Base-by-base conservation (phyloP, 2,797 vertebrate species). In the Danio choprae region DNA sequence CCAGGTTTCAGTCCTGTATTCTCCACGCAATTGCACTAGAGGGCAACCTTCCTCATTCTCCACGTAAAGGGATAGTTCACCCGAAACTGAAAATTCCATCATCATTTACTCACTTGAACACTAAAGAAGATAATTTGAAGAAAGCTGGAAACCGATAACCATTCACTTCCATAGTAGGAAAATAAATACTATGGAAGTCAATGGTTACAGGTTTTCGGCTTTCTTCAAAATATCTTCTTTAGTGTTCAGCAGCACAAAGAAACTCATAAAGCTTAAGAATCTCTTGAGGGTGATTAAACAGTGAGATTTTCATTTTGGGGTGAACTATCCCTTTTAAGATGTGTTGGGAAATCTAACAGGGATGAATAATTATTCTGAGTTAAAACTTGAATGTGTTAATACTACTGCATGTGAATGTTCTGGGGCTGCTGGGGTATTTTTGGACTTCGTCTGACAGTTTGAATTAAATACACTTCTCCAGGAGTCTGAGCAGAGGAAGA, bases 11-110 rank as follows among this genome's bases (percentile, higher is more conserved):
- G 53, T 75, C 6, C 11, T 80, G 77, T 58, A n/a, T 63, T 71
- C 60, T 72, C 20, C 41, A 76, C 67, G 68, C 36, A 79, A 63
- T 76, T 81, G 80, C 74, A 82, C 83, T 75, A 86, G 80, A 80
- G 82, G 74, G 80, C 74, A 82, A 65, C 18, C 77, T 84, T 76
- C 2, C 29, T 68, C n/a, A 36, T 71, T 44, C 29, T 48, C 56
- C 46, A 29, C 62, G n/a, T 1, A 29, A 29, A 29, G 1, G 3
- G 29, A 29, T 29, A 29, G 29, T 29, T 29, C 29, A 29, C 29
- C 29, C 29, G 29, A 29, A 29, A 29, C 29, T 29, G 29, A 29
- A 29, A 29, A 29, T 29, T 1, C 29, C 29, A 1, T 29, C 3
- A 3, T 29, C 29, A 29, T 29, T n/a, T 29, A 29, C 29, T 29